Conservation (phyloP, 1,140 invertebrate genomes). For the Ceratina japonica region DNA sequence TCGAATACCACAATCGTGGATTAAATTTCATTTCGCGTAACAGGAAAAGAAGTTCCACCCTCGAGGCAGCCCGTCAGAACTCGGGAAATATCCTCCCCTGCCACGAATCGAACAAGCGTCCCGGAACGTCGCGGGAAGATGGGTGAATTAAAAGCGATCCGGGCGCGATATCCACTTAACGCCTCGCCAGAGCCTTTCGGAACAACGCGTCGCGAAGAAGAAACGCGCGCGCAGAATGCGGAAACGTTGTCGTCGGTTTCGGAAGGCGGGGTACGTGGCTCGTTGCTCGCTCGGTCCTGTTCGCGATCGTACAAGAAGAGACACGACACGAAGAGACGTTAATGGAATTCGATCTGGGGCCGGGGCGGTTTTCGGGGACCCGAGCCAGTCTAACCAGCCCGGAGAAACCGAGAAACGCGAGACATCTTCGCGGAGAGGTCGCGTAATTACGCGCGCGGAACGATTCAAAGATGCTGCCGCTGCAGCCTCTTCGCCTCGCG, state of each 20-base stretch:
- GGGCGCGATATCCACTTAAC: too few relatives aligned
- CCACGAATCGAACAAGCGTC: background rate
- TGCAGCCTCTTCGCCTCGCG: constrained; percentile 52
- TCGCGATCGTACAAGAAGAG: constrained; percentile 23
- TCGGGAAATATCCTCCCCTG: background rate
- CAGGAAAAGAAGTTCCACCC: background rate
- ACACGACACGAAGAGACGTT: constrained; percentile 37
- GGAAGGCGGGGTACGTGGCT: background rate
- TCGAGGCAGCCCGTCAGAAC: background rate
- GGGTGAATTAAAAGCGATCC: constrained; percentile 37
- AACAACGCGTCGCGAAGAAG: constrained; percentile 13
- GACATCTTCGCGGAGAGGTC: constrained; percentile 39
- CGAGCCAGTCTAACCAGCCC: constrained; percentile 34
- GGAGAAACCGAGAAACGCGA: constrained; percentile 53
- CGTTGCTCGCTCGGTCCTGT: background rate
- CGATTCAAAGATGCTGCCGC: constrained; percentile 60
- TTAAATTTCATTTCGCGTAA: background rate
- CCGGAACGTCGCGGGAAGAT: background rate
- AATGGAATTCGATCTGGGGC: constrained; percentile 65
- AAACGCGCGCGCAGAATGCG: constrained; percentile 29
- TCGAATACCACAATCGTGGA: too few relatives aligned
- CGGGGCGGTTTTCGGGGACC: constrained; percentile 48
- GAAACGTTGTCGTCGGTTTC: constrained; percentile 45
- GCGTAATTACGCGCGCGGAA: constrained; percentile 63
- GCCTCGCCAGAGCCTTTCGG: too few relatives aligned